Evolutionary conservation across 2,113 vertebrate species (phyloP).

Genomic region (Mugil cephalus): DNA sequence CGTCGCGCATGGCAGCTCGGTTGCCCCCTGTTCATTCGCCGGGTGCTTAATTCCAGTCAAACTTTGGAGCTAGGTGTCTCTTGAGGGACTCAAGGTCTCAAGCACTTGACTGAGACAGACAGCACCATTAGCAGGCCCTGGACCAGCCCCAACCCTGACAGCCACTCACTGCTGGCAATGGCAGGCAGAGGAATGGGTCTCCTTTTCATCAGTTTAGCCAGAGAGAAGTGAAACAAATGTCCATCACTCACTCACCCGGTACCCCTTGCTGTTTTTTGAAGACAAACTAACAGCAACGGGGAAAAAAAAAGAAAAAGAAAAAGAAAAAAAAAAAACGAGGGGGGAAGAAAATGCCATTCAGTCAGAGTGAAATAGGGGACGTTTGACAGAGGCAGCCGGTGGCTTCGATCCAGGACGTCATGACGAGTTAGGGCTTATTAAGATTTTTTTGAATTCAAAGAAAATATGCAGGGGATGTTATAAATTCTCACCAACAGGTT

Average conservation of each 20-base stretch:
- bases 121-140: slow-evolving; percentile 69
- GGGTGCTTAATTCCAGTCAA: slow-evolving; percentile 61
- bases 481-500: no score
- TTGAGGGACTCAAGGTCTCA: slow-evolving; percentile 49
- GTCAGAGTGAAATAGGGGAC: slow-evolving; percentile 6
- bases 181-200: slow-evolving; percentile 58
- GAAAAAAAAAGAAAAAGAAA: slow-evolving; percentile 28
- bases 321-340: no score
- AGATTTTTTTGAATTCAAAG: no score
- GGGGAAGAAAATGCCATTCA: slow-evolving; percentile 6
- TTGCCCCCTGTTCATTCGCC: slow-evolving; percentile 37
- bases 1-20: slow-evolving; percentile 32
- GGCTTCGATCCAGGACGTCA: background rate
- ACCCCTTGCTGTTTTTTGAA: slow-evolving; percentile 38
- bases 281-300: slow-evolving; percentile 30
- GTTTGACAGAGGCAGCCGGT: slow-evolving; percentile 15
- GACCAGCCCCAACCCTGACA: slow-evolving; percentile 67
- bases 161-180: slow-evolving; percentile 60
- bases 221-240: slow-evolving; percentile 66
- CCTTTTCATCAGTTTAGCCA: slow-evolving; percentile 57
- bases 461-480: no score
- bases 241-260: slow-evolving; percentile 65
- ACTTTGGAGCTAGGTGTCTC: slow-evolving; percentile 42
- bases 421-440: background rate
- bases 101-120: slow-evolving; percentile 70